Evolutionary conservation across 2,888 invertebrate species (phyloP), one percentile per base, ranked within the genome.

Genomic region (Periphyllus acericola): DNA sequence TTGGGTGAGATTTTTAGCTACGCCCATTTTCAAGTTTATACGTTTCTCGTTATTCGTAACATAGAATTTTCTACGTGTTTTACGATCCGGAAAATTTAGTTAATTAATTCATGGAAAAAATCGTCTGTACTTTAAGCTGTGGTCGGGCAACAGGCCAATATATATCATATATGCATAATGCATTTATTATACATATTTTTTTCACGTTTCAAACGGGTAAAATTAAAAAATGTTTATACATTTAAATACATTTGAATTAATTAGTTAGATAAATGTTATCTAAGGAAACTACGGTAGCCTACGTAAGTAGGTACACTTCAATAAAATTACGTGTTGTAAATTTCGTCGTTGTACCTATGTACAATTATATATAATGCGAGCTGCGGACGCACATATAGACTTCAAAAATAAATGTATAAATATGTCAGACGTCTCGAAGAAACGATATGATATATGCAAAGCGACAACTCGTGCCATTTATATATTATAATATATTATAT

Each of bases 11-110:
- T 78, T 85, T 78, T 60, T 34, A 21, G 46, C 46, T 68, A 85
- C 76, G 76, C 84, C 76, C 76, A 78, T 85, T 68, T 85, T 85
- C 32, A 68, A 85, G 66, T 85, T 85, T 68, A 46, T 46, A 78
- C 52, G 68, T 78, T 78, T 68, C 76, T 76, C 76, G 46, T 76
- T 68, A 52, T 60, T 40, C n/a, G 34, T 74, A 36, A 71, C 36
- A 40, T 66, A 32, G 75, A 25, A 68, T 72, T 86, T 86, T 78
- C 71, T 80, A 60, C 74, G 74, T 81, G 87, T 81, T 87, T 86
- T 81, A 87, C 81, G 87, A 81, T 81, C 81, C 81, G 87, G 80
- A 87, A 87, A 81, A 87, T 87, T 81, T 87, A 81, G 81, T 66
- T 81, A 87, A 87, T 81, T 87, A 87, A 87, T 87, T 81, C 80